These are phyloP conservation scores for Kryphioiulus occultus DNA, from an alignment of 2,888 invertebrate species.

Conservation along the genomic window DNA sequence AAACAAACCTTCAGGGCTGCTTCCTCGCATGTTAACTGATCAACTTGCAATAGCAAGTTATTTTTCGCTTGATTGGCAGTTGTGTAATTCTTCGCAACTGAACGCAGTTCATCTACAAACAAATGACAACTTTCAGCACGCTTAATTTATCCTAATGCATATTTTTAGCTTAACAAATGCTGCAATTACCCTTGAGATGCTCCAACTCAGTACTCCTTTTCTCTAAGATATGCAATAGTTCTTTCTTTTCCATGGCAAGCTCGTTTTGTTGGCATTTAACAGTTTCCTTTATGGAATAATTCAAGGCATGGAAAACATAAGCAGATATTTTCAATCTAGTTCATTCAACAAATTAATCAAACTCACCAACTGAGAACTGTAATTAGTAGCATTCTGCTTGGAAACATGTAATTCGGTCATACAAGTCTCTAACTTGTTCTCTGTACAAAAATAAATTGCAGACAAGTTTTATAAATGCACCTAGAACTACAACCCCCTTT, in stretches of 20 bases:
- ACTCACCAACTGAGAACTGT: conserved; percentile 28
- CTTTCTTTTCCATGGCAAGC: conserved; percentile 43
- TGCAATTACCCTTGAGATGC: conserved; percentile 29
- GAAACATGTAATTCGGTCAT: neutral
- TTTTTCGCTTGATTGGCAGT: conserved; percentile 16
- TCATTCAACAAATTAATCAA: neutral
- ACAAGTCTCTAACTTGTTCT: neutral
- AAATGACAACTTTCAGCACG: neutral
- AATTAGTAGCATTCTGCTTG: conserved; percentile 17
- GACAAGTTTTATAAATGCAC: neutral
- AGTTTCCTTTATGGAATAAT: neutral
- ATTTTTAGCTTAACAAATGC: neutral
- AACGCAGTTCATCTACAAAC: conserved; percentile 42
- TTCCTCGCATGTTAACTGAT: conserved; percentile 22
- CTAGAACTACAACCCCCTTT: neutral
- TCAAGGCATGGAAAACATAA: neutral
- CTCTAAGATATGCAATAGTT: conserved; percentile 40
- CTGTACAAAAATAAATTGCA: neutral
- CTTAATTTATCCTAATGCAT: neutral
- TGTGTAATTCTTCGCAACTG: conserved; percentile 42
- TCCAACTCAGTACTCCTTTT: conserved; percentile 46
- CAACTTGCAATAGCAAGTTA: conserved; percentile 9
- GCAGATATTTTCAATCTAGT: neutral
- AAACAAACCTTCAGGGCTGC: neutral
- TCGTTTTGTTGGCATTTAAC: conserved; percentile 16